phyloP scores from a whole-genome alignment of 2,888 invertebrate genomes.

The Dynastes maya region DNA sequence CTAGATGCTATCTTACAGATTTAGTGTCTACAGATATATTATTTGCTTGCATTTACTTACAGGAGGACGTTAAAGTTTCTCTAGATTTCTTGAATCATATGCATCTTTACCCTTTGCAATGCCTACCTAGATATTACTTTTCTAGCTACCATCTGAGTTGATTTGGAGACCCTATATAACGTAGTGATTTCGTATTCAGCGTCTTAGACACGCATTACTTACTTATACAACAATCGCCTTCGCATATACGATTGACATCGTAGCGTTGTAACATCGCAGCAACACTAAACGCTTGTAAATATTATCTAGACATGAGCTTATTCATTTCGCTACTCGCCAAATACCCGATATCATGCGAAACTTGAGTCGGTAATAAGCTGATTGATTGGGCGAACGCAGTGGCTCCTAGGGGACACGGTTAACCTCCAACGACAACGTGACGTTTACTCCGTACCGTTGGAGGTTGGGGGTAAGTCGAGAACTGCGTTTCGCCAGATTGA shows the following conservation, averaged over 20 bases:
- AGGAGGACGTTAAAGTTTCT: too few species aligned
- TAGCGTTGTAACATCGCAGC: not conserved
- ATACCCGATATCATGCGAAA: constrained; percentile 36
- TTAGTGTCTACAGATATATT: too few species aligned
- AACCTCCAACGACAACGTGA: constrained; percentile 38
- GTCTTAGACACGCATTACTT: not conserved
- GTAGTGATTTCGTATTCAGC: not conserved
- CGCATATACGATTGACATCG: not conserved
- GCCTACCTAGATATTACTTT: too few species aligned
- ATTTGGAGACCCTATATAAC: not conserved
- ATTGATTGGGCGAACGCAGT: constrained; percentile 46
- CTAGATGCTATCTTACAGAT: too few species aligned
- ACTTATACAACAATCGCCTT: not conserved
- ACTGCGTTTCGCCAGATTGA: constrained; percentile 40
- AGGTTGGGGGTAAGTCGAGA: constrained; percentile 44
- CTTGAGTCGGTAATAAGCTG: constrained; percentile 45
- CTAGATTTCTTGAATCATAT: too few species aligned
- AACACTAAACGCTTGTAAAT: constrained; percentile 16
- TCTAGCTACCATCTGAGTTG: too few species aligned
- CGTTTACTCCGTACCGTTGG: constrained; percentile 32
- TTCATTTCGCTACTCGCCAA: constrained; percentile 34
- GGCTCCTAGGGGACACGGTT: constrained; percentile 51
- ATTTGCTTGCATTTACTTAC: too few species aligned
- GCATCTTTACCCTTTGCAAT: too few species aligned
- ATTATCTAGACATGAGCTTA: constrained; percentile 16